Conservation (phyloP, 2,113 vertebrate genomes). For the Lasiurus cinereus region DNA sequence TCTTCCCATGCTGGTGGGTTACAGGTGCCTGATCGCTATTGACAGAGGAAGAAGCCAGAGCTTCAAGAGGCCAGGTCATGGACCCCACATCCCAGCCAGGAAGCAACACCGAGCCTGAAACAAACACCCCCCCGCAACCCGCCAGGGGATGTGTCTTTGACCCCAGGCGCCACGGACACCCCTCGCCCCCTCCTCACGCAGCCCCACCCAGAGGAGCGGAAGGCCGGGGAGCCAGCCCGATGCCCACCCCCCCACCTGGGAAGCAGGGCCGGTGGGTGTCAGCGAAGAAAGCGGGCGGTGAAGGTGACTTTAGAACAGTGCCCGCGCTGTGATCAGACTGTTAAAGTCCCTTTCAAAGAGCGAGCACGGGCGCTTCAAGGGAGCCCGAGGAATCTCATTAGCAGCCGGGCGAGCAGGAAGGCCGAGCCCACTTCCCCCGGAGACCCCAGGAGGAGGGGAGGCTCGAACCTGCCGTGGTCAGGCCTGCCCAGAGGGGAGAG, state of each 20-base stretch:
- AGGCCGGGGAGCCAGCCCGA: not conserved
- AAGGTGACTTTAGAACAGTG: constrained; percentile 38
- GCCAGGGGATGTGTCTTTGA: not conserved
- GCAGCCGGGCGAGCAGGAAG: not conserved
- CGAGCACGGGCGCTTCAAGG: constrained; percentile 43
- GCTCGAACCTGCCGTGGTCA: not conserved
- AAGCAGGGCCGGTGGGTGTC: not conserved
- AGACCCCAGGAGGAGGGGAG: not conserved
- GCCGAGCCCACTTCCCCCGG: not conserved
- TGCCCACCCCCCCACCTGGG: not conserved
- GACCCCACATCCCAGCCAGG: not conserved
- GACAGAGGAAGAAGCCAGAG: not conserved
- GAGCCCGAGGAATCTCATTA: not conserved
- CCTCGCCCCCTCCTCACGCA: accelerated
- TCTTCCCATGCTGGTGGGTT: not conserved
- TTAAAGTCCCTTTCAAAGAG: constrained; percentile 23
- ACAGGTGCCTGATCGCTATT: not conserved
- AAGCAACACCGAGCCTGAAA: not conserved
- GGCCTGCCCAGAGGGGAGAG: constrained; percentile 35
- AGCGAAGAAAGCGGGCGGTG: not conserved
- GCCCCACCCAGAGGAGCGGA: not conserved
- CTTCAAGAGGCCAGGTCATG: not conserved
- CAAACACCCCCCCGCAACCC: not conserved
- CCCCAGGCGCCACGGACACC: not conserved
- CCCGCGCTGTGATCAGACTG: constrained; percentile 38